A percentile compares a stretch with the other conserved stretches of the same genome.
Evolutionary conservation across 2,797 vertebrate species (phyloP).

Genomic region (Carcharodon carcharias): DNA sequence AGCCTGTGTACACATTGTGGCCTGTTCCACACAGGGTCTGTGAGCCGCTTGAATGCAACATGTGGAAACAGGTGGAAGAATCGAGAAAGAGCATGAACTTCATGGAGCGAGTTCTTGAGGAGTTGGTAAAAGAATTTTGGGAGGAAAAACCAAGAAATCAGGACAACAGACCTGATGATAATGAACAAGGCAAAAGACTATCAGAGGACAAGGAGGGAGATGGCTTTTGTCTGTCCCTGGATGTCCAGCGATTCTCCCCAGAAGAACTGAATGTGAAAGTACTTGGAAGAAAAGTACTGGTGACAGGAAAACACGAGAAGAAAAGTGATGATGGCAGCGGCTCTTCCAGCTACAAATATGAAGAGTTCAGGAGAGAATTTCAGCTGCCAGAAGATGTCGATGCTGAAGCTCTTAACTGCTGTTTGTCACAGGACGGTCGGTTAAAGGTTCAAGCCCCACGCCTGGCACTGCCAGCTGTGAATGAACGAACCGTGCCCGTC

Average conservation of each 20-base stretch:
- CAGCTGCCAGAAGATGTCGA: conserved; percentile 63
- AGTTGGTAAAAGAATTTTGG: neutral
- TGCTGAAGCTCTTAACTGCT: conserved; percentile 62
- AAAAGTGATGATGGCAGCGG: conserved; percentile 58
- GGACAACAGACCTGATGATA: neutral
- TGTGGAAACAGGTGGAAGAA: conserved; percentile 40
- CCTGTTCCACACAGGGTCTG: conserved; percentile 44
- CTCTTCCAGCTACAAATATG: conserved; percentile 66
- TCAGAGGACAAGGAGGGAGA: conserved; percentile 42
- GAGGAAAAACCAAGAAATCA: too few relatives aligned
- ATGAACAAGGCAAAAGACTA: neutral
- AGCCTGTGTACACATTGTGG: conserved; percentile 48
- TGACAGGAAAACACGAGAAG: conserved; percentile 60
- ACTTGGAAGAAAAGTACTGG: conserved; percentile 56
- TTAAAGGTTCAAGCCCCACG: conserved; percentile 62
- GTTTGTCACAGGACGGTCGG: conserved; percentile 60
- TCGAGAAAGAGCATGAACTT: conserved; percentile 35
- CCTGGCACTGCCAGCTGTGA: conserved; percentile 20
- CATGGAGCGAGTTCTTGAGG: neutral
- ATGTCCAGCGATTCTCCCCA: conserved; percentile 60
- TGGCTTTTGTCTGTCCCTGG: conserved; percentile 61
- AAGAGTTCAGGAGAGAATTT: conserved; percentile 72
- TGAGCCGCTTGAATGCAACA: conserved; percentile 40
- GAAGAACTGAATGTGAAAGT: conserved; percentile 58
- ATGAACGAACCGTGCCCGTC: conserved; percentile 46